Evolutionary conservation across 2,797 vertebrate species (phyloP).

Genomic region (Scyliorhinus canicula): DNA sequence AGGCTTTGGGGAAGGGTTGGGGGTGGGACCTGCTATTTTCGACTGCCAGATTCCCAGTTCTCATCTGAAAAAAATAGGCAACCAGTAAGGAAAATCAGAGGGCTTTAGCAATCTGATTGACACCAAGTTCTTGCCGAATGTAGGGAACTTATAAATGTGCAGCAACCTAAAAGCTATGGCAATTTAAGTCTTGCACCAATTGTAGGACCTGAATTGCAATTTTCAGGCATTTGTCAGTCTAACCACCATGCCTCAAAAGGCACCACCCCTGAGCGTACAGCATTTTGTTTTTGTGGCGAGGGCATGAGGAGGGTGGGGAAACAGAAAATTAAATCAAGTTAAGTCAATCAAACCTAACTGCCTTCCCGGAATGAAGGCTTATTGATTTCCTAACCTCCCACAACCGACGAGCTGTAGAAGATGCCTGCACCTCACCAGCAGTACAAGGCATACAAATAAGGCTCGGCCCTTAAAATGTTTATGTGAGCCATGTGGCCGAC

Average conservation of each 20-base stretch:
- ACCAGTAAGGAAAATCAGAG: not conserved
- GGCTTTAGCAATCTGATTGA: not conserved
- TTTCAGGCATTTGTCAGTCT: not conserved
- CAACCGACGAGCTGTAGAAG: not conserved
- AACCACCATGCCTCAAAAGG: not conserved
- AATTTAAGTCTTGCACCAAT: not conserved
- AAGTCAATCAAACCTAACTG: not conserved
- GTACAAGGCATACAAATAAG: not conserved
- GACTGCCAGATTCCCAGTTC: not conserved
- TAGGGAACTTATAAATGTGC: not conserved
- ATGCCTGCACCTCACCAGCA: not conserved
- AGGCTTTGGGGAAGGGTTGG: not conserved
- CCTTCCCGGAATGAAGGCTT: not conserved
- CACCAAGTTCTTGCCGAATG: no score
- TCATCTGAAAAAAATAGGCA: not conserved
- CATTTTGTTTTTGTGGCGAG: not conserved
- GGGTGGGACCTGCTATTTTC: not conserved
- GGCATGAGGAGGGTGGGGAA: not conserved
- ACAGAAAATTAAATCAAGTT: not conserved
- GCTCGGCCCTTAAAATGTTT: not conserved
- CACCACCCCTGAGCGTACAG: not conserved
- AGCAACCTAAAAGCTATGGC: not conserved
- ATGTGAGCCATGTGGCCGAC: not conserved
- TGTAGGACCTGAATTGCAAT: not conserved
- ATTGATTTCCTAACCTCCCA: not conserved